Base-by-base conservation (phyloP, 1,140 invertebrate species). In the Pissodes strobi region DNA sequence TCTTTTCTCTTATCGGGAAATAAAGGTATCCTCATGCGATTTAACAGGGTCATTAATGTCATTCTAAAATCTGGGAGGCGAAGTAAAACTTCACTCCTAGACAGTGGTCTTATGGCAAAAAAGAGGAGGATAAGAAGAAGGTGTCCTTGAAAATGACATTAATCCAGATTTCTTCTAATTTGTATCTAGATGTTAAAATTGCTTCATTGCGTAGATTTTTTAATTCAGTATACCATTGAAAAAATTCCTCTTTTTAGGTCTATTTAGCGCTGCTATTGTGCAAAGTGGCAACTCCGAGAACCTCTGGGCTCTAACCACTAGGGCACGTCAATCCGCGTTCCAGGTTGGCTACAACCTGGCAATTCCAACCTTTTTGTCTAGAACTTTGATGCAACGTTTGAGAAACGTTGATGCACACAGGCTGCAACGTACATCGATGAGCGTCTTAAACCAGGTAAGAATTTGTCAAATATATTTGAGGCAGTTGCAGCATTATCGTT, bases 231-330 rank as follows among this genome's bases (percentile, higher is more conserved):
- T 18, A 19, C 6, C 15, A 15, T 5, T 38, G 18, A 39, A 10
- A 15, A 10, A 10, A n/a, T n/a, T n/a, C n/a, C n/a, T n/a, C 5
- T 2, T 51, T 53, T 12, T 13, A 65, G 63, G 56, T 19, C 27
- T 66, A 6, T 66, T 66, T 23, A 38, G 37, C 22, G 64, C 46
- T 13, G 64, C 64, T n/a, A 66, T 66, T 30, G 25, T 66, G 5
- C 48, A 66, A 23, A 66, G 64, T 49, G 64, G 64, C 2, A 66
- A 46, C 27, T 60, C 55, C 1, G 15, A 48, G 15, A 66, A 55
- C 12, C 45, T 61, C 4, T 66, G 64, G 64, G 37, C 64, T n/a
- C 12, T 57, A 13, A 56, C 25, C 10, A 61, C 51, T 10, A 58
- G 58, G 18, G 27, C 64, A 3, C 10, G 43, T 17, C 1, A 43